Evolutionary conservation across 2,888 invertebrate genomes (phyloP).

Genomic region (Nemotelus nigrinus): DNA sequence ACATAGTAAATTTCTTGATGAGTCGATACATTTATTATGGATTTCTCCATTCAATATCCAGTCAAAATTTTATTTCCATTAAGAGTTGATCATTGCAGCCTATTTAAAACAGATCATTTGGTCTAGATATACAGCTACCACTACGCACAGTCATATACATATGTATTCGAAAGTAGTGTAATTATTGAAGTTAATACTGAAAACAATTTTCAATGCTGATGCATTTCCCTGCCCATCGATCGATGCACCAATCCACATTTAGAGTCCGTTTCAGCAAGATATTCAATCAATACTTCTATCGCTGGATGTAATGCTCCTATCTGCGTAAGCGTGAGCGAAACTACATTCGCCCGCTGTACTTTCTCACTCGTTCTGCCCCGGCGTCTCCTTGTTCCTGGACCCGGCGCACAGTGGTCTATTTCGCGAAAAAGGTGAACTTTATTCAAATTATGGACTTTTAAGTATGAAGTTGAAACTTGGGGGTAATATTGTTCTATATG

Average conservation of each 20-base stretch:
- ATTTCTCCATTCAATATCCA: no score
- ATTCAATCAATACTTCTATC: slow-evolving; percentile 28
- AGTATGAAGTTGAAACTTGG: no score
- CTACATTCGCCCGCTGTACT: background rate
- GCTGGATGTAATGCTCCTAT: background rate
- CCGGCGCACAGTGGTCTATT: no score
- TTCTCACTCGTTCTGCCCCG: background rate
- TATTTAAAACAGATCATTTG: no score
- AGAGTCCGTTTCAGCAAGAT: background rate
- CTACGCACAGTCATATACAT: background rate
- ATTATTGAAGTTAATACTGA: slow-evolving; percentile 13
- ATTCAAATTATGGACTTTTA: no score
- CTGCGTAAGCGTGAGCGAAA: background rate
- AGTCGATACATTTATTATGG: no score
- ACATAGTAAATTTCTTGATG: no score
- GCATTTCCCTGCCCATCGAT: slow-evolving; percentile 1
- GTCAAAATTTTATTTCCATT: no score
- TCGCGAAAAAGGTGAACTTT: no score
- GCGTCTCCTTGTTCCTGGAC: background rate
- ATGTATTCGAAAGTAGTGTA: background rate
- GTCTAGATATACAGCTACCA: no score
- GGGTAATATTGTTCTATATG: no score
- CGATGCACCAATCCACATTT: slow-evolving; percentile 2
- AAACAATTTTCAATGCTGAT: slow-evolving; percentile 34
- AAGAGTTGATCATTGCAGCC: no score